phyloP scores from a whole-genome alignment of 2,113 vertebrate species.

The Siphamia tubifer region DNA sequence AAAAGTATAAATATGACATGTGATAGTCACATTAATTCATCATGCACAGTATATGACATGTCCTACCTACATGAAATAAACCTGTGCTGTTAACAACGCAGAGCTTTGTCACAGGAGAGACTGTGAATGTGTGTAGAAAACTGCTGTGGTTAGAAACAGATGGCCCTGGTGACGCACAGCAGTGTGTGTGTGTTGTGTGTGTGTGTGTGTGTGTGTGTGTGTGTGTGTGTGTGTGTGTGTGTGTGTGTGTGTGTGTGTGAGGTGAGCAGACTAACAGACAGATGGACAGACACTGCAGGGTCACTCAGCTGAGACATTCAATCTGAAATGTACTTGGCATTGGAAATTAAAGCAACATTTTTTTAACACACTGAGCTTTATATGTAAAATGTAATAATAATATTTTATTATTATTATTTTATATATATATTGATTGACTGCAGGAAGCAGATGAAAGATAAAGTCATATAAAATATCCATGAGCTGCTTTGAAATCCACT shows the following conservation, averaged over 20 bases:
- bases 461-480: neutral
- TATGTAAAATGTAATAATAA: neutral
- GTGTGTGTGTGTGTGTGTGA: constrained; percentile 21
- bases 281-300: constrained; percentile 72
- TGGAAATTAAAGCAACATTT: neutral
- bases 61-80: neutral
- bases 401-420: too few relatives aligned
- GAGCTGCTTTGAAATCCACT: neutral
- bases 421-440: too few relatives aligned
- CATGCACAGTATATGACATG: neutral
- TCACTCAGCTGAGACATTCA: constrained; percentile 54
- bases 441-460: too few relatives aligned
- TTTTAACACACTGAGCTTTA: neutral
- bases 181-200: constrained; percentile 50
- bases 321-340: constrained; percentile 38
- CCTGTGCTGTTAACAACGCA: neutral
- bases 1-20: too few relatives aligned
- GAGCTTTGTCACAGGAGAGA: constrained; percentile 17
- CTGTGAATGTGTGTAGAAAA: constrained; percentile 46
- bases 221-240: constrained; percentile 49
- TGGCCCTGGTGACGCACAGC: constrained; percentile 72
- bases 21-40: neutral
- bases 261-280: constrained; percentile 74
- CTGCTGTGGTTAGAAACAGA: constrained; percentile 70
- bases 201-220: neutral